Base-by-base conservation (phyloP, 2,888 invertebrate genomes). In the Synanthedon formicaeformis region DNA sequence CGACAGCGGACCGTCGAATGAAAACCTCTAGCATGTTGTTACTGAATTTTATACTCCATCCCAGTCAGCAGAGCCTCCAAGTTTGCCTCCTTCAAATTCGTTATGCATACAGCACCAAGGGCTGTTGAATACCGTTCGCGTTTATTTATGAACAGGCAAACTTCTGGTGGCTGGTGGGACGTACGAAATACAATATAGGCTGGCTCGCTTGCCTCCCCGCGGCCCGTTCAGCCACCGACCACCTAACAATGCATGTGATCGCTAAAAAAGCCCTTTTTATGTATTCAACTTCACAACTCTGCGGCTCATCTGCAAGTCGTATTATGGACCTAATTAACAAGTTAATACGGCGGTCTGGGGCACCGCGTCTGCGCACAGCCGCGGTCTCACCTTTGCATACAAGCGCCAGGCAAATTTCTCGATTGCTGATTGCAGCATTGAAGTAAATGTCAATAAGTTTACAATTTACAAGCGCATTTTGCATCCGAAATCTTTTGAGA, bases 311-410 rank as follows among this genome's bases (percentile, higher is more conserved):
- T 93, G 93, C 93, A 93, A 93, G 93, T 93, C 93, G 91, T 92
- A 93, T 93, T 92, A 92, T 92, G 92, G 91, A 92, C 91, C 93
- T 93, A 93, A 93, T 93, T 93, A 93, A 93, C 93, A 93, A 93
- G 93, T 93, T 93, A 92, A 93, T 93, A 93, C 92, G 92, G 93
- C 90, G 92, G 92, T 91, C 91, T 89, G 90, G 90, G 90, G 90
- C 71, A 71, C 74, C 87, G 88, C 87, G 87, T 73, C 84, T 84
- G 85, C 85, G 86, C 86, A 78, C 73, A 75, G 75, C 60, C 62
- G 55, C 57, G 52, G 45, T 1, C 13, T 45, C 5, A n/a, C 6
- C 45, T 45, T 45, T 18, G 40, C 40, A 18, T 49, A 34, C 18
- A 50, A 40, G 14, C 40, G 40, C 41, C 18, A 41, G 40, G 13